Base-by-base conservation (phyloP, 2,888 invertebrate genomes). In the Erebia ligea region DNA sequence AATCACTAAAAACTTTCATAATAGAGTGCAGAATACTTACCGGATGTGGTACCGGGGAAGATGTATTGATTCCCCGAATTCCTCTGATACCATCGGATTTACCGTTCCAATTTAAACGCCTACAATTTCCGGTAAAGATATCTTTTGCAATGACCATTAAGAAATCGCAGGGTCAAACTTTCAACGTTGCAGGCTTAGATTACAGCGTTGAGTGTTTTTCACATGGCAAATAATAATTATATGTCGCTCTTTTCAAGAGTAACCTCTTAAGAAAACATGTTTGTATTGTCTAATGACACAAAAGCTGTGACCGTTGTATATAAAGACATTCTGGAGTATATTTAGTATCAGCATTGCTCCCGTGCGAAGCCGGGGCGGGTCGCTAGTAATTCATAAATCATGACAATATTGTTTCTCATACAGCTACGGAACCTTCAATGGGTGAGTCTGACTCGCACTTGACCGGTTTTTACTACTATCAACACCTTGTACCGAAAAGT, bases 1-100 rank as follows among this genome's bases (percentile, higher is more conserved):
- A 76, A 72, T 76, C 73, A 72, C 64, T 76, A 11, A 77, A 78
- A 77, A 76, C 71, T 71, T 76, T 75, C 75, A 73, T 79, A 77
- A 77, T 77, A 76, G 76, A 79, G 73, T 76, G 77, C 74, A 76
- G 74, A 74, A 77, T 78, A 75, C 74, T 78, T 69, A 79, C 76
- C 5, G 76, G 76, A 73, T 76, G 76, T 74, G 76, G 76, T 71
- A 75, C 75, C 67, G 76, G 75, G 71, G 74, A 76, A 77, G 64
- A 68, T 58, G 57, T 58, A 42, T 68, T 68, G 17, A 68, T 69
- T 64, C 62, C 48, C 45, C 59, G 75, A 71, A 77, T 75, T 68
- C 75, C 73, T 69, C 72, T 76, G 64, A 77, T 76, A 73, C 76
- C 76, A 69, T 71, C 72, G 64, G 73, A 77, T 76, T 77, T 75